phyloP scores from a whole-genome alignment of 2,113 vertebrate species.

The Paraplagusia blochii region DNA sequence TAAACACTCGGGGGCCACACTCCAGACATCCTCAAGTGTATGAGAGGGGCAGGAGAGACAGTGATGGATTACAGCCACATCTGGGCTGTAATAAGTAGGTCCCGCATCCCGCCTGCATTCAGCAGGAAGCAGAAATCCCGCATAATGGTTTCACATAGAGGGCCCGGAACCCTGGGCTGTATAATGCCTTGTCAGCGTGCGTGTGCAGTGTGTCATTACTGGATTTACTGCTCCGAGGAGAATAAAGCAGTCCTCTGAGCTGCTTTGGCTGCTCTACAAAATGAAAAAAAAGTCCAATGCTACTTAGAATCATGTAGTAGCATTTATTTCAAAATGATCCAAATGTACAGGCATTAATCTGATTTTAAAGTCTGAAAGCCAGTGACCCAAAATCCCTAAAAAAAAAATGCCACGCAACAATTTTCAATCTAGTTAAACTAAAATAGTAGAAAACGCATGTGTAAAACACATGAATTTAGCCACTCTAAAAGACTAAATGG shows the following conservation, averaged over 20 bases:
- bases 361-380: no score
- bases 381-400: no score
- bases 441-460: no score
- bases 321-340: neutral
- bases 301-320: neutral
- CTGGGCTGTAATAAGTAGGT: conserved; percentile 77
- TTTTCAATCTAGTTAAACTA: no score
- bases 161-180: conserved; percentile 58
- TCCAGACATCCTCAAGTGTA: conserved; percentile 68
- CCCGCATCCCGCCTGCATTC: conserved; percentile 70
- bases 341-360: neutral
- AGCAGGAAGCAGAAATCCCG: conserved; percentile 62
- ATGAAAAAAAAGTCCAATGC: conserved; percentile 1
- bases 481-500: conserved; percentile 18
- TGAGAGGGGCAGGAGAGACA: conserved; percentile 62
- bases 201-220: conserved; percentile 41
- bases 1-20: conserved; percentile 36
- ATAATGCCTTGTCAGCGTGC: conserved; percentile 66
- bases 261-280: neutral
- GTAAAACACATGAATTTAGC: no score
- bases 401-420: no score
- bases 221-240: conserved; percentile 49
- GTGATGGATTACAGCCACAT: conserved; percentile 74
- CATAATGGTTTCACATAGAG: conserved; percentile 68
- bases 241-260: conserved; percentile 31